Evolutionary conservation across 2,113 vertebrate species (phyloP), one percentile per base, ranked within the genome.

Genomic region (Xenotilapia flavipinnis): DNA sequence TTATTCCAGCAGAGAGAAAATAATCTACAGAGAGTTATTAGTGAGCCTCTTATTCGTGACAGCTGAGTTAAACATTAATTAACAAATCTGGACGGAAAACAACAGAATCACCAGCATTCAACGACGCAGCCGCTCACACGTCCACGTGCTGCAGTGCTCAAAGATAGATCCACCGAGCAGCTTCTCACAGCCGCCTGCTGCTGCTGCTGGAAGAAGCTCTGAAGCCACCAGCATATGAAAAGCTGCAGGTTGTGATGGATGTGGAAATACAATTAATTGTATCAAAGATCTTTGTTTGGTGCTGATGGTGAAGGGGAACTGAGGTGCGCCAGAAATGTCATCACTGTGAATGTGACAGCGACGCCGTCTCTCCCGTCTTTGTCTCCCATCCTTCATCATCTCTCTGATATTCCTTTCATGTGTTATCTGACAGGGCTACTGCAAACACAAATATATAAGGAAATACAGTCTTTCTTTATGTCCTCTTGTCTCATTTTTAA

Each of bases 71-170:
- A 86, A 62, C 38, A 87, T 83, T 56, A 85, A 86, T 86, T 83
- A 87, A 82, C 45, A 87, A 83, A 90, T 85, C 19, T 83, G 90
- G 70, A 62, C 38, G 10, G 49, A 80, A 60, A 82, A 70, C 56
- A 54, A 58, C 42, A 51, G 26, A 56, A 65, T 55, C 58, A 89
- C 89, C 80, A 81, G 82, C 45, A 87, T 89, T 80, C 90, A 62
- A 7, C 84, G n/a, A 5, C 42, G 4, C 42, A 28, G 70, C 70
- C 70, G 23, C 70, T 75, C 70, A 47, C 56, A 80, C 58, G 49
- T 86, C 81, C 77, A 53, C 14, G 70, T 83, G 86, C 75, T 47
- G 86, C 80, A 77, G 77, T 1, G 23, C 75, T 86, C n/a, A 23
- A 31, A 80, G 88, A 90, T 31, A 88, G 53, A 84, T 81, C 86